These are phyloP conservation scores for Thalassophryne amazonica DNA, from an alignment of 2,797 vertebrate genomes.

Conservation along the genomic window DNA sequence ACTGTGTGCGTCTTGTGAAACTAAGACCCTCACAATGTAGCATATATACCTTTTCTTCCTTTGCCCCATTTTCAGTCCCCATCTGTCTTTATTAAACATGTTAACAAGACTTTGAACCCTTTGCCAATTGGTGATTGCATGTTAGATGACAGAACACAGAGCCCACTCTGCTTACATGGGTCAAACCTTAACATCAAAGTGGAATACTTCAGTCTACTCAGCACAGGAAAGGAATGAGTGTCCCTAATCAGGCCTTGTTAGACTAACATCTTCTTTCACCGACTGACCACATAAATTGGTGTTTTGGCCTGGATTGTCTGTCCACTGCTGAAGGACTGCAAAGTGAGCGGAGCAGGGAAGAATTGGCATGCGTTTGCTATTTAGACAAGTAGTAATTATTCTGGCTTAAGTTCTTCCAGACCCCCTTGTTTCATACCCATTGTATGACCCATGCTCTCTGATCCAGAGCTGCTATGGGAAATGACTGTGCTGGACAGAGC, in stretches of 20 bases:
- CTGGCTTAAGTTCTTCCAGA: conserved; percentile 72
- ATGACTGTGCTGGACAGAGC: conserved; percentile 44
- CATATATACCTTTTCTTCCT: conserved; percentile 10
- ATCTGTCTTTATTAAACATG: conserved; percentile 61
- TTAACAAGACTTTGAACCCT: conserved; percentile 49
- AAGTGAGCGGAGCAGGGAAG: conserved; percentile 20
- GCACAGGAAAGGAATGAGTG: conserved; percentile 36
- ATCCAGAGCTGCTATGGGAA: conserved; percentile 54
- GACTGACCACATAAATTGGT: conserved; percentile 52
- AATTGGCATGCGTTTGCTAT: conserved; percentile 45
- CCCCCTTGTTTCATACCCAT: conserved; percentile 35
- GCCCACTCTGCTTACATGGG: conserved; percentile 29
- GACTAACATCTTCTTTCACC: conserved; percentile 40
- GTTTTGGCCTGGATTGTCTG: conserved; percentile 32
- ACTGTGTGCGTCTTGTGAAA: conserved; percentile 39
- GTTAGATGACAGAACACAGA: conserved; percentile 61
- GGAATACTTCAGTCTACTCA: conserved; percentile 16
- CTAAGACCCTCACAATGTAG: conserved; percentile 22
- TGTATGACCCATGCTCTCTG: conserved; percentile 49
- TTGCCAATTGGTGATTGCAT: conserved; percentile 59
- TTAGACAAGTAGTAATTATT: conserved; percentile 75
- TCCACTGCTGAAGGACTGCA: conserved; percentile 37
- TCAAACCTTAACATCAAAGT: conserved; percentile 54
- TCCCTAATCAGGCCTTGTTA: conserved; percentile 63
- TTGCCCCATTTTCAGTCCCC: conserved; percentile 16